Evolutionary conservation across 2,888 invertebrate species (phyloP).

Genomic region (Agrochola lota): DNA sequence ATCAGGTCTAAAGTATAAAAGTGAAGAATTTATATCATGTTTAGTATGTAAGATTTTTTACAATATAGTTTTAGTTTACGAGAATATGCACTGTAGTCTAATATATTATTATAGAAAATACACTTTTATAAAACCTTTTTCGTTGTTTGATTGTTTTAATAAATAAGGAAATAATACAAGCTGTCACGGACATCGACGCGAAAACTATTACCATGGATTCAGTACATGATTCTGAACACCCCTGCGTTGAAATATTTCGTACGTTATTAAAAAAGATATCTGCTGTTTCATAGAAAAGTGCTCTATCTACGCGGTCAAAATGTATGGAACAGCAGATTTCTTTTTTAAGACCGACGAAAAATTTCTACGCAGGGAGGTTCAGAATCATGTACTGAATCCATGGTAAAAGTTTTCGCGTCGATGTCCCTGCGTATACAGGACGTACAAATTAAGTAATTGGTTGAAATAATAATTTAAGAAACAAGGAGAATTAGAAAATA

Average conservation of each 20-base stretch:
- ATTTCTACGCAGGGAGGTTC: no score
- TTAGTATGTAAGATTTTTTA: conserved; percentile 64
- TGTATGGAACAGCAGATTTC: no score
- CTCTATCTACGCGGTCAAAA: no score
- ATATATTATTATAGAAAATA: conserved; percentile 53
- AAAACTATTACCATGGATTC: no score
- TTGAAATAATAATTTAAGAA: not conserved
- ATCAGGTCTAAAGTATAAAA: conserved; percentile 64
- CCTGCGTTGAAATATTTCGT: no score
- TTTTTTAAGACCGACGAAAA: no score
- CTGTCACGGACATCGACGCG: no score
- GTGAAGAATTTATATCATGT: conserved; percentile 58
- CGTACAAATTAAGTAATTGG: not conserved
- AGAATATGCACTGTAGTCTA: conserved; percentile 64
- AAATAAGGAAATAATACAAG: not conserved
- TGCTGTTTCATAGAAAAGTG: no score
- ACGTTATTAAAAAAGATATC: no score
- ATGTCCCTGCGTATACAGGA: not conserved
- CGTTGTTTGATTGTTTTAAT: conserved; percentile 21
- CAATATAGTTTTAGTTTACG: conserved; percentile 54
- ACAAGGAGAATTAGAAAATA: not conserved
- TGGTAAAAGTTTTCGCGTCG: no score
- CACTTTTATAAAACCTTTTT: conserved; percentile 53
- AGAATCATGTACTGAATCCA: no score
- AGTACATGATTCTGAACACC: no score